Base-by-base conservation (phyloP, 2,113 vertebrate species). In the Cyanoderma ruficeps region DNA sequence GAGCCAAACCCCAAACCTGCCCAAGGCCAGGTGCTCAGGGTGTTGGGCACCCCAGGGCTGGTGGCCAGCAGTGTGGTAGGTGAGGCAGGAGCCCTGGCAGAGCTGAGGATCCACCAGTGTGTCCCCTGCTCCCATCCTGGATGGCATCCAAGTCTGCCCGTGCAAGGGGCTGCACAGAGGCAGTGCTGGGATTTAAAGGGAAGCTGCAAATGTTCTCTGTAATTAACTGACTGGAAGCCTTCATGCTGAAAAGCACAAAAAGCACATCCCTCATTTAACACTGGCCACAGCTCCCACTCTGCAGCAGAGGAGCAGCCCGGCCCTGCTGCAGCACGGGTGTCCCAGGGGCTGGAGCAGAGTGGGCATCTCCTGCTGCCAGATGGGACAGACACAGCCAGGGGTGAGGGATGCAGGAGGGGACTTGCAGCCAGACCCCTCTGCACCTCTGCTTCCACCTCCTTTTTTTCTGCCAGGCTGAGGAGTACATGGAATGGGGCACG, bases 11-110 rank as follows among this genome's bases (percentile, higher is more conserved):
- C 90, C 49, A 52, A 41, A 57, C 3, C 28, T 30, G 30, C 7
- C n/a, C 3, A 0, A 22, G 30, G 63, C 6, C 0, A 1, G 0
- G 1, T 15, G 21, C 1, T 1, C 25, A 47, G 69, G 42, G 22
- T 24, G 14, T 14, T 86, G 63, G 31, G 21, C 83, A 57, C 4
- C 37, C 37, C 4, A 2, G 57, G 27, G 27, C 21, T 37, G 31
- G 3, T 61, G 25, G 31, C 71, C 71, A 33, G 61, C n/a, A 22
- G 13, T n/a, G 33, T n/a, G n/a, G 7, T 7, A 49, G 35, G 31
- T 35, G 71, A 82, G 16, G 35, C 74, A 71, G 53, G 47, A 85
- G 56, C 19, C 17, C 52, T 67, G 64, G 47, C 16, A 69, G 75
- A 47, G 64, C 50, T 74, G 63, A 28, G 39, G 13, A 89, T 30